These are phyloP conservation scores for Chaetops frenatus DNA, from an alignment of 2,113 vertebrate genomes.

Conservation along the genomic window DNA sequence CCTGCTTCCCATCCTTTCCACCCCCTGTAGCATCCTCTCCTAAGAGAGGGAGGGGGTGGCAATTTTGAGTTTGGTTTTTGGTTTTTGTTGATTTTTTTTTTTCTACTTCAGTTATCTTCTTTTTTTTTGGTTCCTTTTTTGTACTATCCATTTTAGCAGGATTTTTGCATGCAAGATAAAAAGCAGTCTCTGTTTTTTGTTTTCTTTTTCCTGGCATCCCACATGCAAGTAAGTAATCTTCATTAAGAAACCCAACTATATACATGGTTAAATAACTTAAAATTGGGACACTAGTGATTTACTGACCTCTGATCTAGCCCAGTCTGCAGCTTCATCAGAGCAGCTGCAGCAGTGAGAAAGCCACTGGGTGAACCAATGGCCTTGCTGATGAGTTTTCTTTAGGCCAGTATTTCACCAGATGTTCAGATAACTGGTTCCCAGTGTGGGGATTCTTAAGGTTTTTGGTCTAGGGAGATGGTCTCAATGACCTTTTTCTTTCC, in stretches of 20 bases:
- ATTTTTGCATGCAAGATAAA: slow-evolving; percentile 76
- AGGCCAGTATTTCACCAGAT: background rate
- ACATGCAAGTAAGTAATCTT: slow-evolving; percentile 70
- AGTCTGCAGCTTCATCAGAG: background rate
- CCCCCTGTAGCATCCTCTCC: slow-evolving; percentile 59
- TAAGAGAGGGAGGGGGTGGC: slow-evolving; percentile 44
- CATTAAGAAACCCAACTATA: background rate
- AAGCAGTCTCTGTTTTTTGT: slow-evolving; percentile 63
- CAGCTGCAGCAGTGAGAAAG: background rate
- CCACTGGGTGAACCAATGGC: background rate
- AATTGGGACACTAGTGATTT: background rate
- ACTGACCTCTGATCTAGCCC: background rate
- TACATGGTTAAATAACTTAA: slow-evolving; percentile 25
- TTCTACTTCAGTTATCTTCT: background rate
- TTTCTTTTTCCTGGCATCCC: slow-evolving; percentile 70
- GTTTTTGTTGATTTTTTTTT: background rate
- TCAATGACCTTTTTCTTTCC: slow-evolving; percentile 59
- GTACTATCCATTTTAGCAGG: slow-evolving; percentile 58
- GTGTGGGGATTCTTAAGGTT: background rate
- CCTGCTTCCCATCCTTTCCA: slow-evolving; percentile 68
- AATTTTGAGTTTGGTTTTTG: background rate
- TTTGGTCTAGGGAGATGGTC: background rate
- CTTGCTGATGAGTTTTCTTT: background rate
- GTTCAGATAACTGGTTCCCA: background rate
- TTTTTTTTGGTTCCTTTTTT: background rate